phyloP scores from a whole-genome alignment of 1,140 invertebrate species.

The Sycobia sp. region DNA sequence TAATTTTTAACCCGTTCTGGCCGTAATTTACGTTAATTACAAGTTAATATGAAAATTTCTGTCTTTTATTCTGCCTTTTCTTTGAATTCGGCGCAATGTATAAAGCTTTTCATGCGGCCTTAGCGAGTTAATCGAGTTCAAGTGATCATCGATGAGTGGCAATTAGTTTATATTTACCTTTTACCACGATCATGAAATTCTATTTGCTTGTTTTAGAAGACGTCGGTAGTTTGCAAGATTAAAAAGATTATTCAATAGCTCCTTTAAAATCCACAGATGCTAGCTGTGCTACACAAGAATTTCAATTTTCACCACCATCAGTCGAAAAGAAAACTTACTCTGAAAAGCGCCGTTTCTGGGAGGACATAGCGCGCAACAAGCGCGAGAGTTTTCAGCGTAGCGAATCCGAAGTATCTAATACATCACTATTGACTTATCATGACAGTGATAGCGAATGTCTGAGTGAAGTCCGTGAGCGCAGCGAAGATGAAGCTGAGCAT shows the following conservation, averaged over 20 bases:
- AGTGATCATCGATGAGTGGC: too few relatives aligned
- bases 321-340: conserved; percentile 58
- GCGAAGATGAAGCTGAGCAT: conserved; percentile 38
- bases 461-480: conserved; percentile 22
- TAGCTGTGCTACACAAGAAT: conserved; percentile 47
- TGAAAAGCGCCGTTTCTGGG: conserved; percentile 60
- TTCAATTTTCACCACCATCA: conserved; percentile 38
- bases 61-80: too few relatives aligned
- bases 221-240: conserved; percentile 56
- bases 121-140: too few relatives aligned
- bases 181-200: not conserved
- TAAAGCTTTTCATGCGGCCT: too few relatives aligned
- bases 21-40: too few relatives aligned
- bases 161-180: too few relatives aligned
- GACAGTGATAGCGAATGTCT: conserved; percentile 56
- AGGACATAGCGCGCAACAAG: conserved; percentile 56
- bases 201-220: conserved; percentile 61
- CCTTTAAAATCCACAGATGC: conserved; percentile 60
- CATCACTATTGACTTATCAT: conserved; percentile 54
- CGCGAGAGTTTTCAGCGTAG: conserved; percentile 57
- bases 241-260: conserved; percentile 53
- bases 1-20: too few relatives aligned
- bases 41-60: too few relatives aligned
- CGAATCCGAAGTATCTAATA: conserved; percentile 57
- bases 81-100: too few relatives aligned